Conservation (phyloP, 2,888 invertebrate genomes). For the Ceramica pisi region DNA sequence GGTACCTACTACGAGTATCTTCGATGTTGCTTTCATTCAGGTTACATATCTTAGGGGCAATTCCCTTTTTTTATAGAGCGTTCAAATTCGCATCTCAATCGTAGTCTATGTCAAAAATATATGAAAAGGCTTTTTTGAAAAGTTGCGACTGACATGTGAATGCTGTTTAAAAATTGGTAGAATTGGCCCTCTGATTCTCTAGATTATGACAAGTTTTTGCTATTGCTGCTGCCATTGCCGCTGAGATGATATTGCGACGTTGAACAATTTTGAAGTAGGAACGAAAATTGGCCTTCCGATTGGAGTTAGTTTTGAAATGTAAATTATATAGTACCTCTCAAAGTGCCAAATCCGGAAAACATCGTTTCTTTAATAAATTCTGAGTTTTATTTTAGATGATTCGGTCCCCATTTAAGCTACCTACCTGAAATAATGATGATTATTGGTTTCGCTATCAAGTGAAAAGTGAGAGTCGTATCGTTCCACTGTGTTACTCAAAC, state of each 20-base stretch:
- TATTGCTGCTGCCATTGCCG: no score
- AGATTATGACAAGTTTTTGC: no score
- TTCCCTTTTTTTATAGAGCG: no score
- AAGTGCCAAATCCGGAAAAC: background rate
- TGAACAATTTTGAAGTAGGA: no score
- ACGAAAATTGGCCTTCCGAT: no score
- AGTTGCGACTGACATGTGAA: no score
- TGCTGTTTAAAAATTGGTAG: no score
- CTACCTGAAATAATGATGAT: background rate
- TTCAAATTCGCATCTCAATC: no score
- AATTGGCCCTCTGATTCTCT: no score
- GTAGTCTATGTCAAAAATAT: no score
- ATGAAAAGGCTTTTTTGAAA: no score
- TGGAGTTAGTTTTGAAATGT: background rate
- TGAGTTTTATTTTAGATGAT: background rate
- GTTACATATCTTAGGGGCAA: background rate
- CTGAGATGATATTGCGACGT: no score
- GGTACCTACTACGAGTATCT: background rate
- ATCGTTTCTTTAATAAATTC: background rate
- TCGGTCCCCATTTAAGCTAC: background rate
- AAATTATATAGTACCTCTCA: background rate
- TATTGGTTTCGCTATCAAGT: conserved; percentile 3
- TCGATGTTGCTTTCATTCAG: background rate
- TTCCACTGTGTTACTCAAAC: conserved; percentile 15
- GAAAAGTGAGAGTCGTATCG: conserved; percentile 50